Base-by-base conservation (phyloP, 2,888 invertebrate species). In the Herminia tarsipennalis region DNA sequence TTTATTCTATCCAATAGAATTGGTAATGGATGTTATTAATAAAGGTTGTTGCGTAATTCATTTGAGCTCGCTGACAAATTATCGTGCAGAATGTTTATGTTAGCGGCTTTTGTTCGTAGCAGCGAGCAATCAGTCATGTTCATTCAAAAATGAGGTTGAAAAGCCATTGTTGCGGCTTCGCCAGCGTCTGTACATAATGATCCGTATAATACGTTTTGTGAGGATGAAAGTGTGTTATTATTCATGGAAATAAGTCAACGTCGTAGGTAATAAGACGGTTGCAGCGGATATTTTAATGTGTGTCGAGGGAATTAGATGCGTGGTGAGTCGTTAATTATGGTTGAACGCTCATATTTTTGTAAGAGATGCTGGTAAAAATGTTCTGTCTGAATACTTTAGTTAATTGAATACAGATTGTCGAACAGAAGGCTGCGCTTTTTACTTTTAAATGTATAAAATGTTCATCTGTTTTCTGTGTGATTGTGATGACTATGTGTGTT, bases 101-200 rank as follows among this genome's bases (percentile, higher is more conserved):
- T 81, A 70, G 60, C 72, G 69, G 81, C 70, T 81, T 84, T 86
- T 82, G 86, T 85, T 76, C 75, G 78, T 69, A 70, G 75, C 78
- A 79, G 81, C 76, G 78, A 74, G 82, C 83, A 84, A 88, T 88
- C 86, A 88, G 82, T 88, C 87, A 88, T 83, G 86, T 83, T 79
- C 79, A 80, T 77, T 85, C 82, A 85, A 78, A 81, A 84, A 81
- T 73, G 76, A 70, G 76, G 78, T 79, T 80, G 81, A 78, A 81
- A 73, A 74, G 75, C 75, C 75, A 84, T 87, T 83, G 84, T 86
- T 73, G 73, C 66, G 72, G 68, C 75, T 72, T 70, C 69, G 70
- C 64, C 70, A 72, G 74, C 70, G 66, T 64, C 66, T 70, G 65
- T 70, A 65, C 75, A 76, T 76, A 80, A 82, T 75, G 76, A 77